phyloP scores from a whole-genome alignment of 1,140 invertebrate species.

The Bombus pyrosoma region DNA sequence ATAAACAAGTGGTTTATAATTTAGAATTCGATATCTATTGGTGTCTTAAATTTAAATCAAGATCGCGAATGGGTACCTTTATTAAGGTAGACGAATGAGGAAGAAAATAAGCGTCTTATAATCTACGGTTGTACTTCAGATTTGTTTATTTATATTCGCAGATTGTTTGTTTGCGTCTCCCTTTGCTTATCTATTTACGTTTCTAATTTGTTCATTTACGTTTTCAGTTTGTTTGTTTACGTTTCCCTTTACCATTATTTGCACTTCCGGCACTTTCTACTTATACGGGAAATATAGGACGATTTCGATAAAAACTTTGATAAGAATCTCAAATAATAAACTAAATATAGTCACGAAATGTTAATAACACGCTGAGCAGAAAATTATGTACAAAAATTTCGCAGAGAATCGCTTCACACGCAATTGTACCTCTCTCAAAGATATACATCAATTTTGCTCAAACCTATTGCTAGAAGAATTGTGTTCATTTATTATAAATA shows the following conservation, averaged over 20 bases:
- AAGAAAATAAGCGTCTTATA: not conserved
- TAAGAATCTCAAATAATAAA: not conserved
- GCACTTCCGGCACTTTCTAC: not conserved
- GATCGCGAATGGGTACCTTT: too few relatives aligned
- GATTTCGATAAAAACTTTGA: not conserved
- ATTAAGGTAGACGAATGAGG: too few relatives aligned
- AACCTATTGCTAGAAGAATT: not conserved
- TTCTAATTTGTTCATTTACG: not conserved
- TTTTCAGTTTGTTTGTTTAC: not conserved
- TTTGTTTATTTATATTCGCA: not conserved
- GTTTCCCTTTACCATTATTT: not conserved
- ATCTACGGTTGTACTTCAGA: not conserved
- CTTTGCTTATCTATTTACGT: not conserved
- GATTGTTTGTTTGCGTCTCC: not conserved
- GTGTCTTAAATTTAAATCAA: too few relatives aligned
- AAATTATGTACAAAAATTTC: not conserved
- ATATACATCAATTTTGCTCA: not conserved
- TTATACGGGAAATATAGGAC: not conserved
- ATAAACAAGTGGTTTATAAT: too few relatives aligned
- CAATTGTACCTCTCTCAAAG: not conserved
- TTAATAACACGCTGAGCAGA: not conserved
- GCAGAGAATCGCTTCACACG: not conserved
- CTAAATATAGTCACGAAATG: not conserved
- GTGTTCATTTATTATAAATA: not conserved
- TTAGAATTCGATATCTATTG: too few relatives aligned